Percentiles rank a stretch among this genome's conserved stretches.
These are phyloP conservation scores for Orbicella faveolata DNA, from an alignment of 64 coral and sea anemone species.

Conservation along the genomic window DNA sequence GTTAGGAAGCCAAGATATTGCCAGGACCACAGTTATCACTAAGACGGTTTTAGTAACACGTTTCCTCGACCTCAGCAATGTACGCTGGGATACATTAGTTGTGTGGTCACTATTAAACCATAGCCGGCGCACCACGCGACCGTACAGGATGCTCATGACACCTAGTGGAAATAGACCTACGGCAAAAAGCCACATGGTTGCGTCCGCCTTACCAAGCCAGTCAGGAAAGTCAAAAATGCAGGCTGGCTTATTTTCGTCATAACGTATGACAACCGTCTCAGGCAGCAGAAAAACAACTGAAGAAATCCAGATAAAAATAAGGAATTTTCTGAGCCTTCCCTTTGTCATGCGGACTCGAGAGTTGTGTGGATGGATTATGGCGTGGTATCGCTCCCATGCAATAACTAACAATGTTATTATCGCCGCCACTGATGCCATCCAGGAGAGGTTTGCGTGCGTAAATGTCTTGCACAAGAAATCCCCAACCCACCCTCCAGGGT, in stretches of 20 bases:
- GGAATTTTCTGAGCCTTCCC: not conserved
- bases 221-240: not conserved
- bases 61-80: constrained; percentile 47
- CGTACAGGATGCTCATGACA: constrained; percentile 24
- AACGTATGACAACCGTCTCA: not conserved
- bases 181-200: constrained; percentile 28
- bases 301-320: constrained; percentile 1
- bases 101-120: constrained; percentile 29
- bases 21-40: constrained; percentile 32
- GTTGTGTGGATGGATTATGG: constrained; percentile 26
- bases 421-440: constrained; percentile 21
- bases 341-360: not conserved
- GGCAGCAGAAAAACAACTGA: constrained; percentile 10
- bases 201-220: constrained; percentile 25
- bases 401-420: constrained; percentile 17
- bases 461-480: constrained; percentile 25
- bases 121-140: constrained; percentile 17
- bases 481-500: constrained; percentile 11
- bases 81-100: constrained; percentile 5
- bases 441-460: constrained; percentile 13
- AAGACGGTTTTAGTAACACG: constrained; percentile 45
- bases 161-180: constrained; percentile 15
- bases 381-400: constrained; percentile 19
- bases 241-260: not conserved
- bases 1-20: constrained; percentile 54